Percentiles rank a stretch among this genome's conserved stretches.
Evolutionary conservation across 2,888 invertebrate genomes (phyloP).

Genomic region (Epiblema foenella): DNA sequence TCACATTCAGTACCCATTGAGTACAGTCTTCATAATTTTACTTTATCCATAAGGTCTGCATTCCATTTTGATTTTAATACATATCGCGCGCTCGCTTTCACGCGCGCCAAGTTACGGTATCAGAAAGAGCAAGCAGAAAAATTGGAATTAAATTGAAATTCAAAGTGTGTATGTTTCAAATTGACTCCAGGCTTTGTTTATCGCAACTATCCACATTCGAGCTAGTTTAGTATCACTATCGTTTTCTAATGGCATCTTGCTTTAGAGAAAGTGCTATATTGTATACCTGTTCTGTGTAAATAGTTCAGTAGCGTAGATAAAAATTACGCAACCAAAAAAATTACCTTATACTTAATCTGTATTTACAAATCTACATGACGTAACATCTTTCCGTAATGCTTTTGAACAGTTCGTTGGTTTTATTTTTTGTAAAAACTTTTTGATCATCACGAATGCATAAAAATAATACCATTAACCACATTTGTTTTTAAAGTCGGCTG

Average conservation of each 20-base stretch:
- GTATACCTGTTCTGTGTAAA: neutral
- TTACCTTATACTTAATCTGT: conserved; percentile 1
- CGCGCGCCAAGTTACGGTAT: neutral
- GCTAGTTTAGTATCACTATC: conserved; percentile 18
- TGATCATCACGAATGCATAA: conserved; percentile 29
- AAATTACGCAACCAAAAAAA: neutral
- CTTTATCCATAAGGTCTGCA: neutral
- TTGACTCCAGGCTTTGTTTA: neutral
- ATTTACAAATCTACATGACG: neutral
- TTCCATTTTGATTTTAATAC: neutral
- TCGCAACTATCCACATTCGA: neutral
- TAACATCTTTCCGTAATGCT: conserved; percentile 5
- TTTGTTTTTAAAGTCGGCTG: conserved; percentile 55
- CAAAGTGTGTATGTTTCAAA: neutral
- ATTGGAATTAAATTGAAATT: neutral
- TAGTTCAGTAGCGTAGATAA: too few relatives aligned
- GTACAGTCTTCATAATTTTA: neutral
- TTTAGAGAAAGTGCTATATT: conserved; percentile 16
- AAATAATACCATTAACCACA: conserved; percentile 40
- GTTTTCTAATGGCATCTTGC: conserved; percentile 11
- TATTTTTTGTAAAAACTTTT: conserved; percentile 14
- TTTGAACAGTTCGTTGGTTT: neutral
- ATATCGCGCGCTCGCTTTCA: neutral
- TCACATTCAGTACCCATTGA: conserved; percentile 1
- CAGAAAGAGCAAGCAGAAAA: neutral